Evolutionary conservation across 2,888 invertebrate genomes (phyloP).

Genomic region (Sesamia inferens): DNA sequence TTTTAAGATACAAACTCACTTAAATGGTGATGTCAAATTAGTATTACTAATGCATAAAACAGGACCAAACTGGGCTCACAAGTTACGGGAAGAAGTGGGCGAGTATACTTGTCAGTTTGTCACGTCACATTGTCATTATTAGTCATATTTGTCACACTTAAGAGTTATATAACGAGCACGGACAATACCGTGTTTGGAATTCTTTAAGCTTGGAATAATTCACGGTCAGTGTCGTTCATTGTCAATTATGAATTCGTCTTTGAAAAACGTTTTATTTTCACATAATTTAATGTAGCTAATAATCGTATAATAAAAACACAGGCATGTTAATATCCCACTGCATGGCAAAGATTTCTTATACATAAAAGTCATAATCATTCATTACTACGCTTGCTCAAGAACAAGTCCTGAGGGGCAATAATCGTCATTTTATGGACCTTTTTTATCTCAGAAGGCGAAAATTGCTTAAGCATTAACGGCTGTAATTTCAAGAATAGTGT

Average conservation of each 20-base stretch:
- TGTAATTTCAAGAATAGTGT: too few species aligned
- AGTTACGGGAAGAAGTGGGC: constrained; percentile 57
- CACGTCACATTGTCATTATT: constrained; percentile 37
- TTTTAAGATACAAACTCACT: neutral
- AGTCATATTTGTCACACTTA: constrained; percentile 51
- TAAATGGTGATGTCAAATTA: constrained; percentile 17
- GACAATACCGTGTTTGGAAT: constrained; percentile 43
- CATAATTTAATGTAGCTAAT: neutral
- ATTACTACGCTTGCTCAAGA: neutral
- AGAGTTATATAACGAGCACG: constrained; percentile 29
- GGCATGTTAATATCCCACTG: neutral
- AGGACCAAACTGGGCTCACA: constrained; percentile 11
- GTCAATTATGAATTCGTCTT: neutral
- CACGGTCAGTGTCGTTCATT: constrained; percentile 40
- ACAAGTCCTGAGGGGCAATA: neutral
- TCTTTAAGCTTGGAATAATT: constrained; percentile 36
- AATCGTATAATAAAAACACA: neutral
- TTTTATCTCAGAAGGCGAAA: too few species aligned
- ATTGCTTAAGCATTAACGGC: too few species aligned
- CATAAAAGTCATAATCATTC: neutral
- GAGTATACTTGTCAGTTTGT: constrained; percentile 41
- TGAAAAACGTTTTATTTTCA: constrained; percentile 6
- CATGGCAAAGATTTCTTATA: neutral
- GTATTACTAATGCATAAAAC: constrained; percentile 35
- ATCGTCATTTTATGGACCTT: too few species aligned